Evolutionary conservation across 2,888 invertebrate genomes (phyloP).

Genomic region (Caenorhabditis japonica): DNA sequence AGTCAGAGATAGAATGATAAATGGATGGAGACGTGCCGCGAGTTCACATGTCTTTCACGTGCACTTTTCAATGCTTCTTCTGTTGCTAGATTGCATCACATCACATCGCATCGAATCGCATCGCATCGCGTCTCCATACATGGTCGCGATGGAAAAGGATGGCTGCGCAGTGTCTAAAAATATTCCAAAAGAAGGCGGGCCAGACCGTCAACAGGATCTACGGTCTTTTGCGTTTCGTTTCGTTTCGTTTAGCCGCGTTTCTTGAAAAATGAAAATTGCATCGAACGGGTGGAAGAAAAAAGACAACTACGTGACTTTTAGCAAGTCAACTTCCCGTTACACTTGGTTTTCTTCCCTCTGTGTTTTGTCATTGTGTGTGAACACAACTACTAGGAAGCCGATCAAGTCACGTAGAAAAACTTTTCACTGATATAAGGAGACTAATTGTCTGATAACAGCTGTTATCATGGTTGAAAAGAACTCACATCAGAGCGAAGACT

Average conservation of each 20-base stretch:
- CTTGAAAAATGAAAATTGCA: neutral
- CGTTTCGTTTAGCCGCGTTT: neutral
- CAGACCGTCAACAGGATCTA: no score
- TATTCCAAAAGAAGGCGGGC: no score
- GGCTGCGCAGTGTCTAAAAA: no score
- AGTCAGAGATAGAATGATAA: constrained; percentile 10
- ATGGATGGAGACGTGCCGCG: constrained; percentile 15
- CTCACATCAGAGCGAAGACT: constrained; percentile 21
- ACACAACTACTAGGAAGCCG: constrained; percentile 7
- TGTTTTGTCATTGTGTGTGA: constrained; percentile 8
- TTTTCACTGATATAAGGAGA: neutral
- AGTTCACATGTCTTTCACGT: constrained; percentile 33
- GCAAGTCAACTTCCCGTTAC: constrained; percentile 1
- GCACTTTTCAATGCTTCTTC: constrained; percentile 38
- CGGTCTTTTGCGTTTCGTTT: no score
- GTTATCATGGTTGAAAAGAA: constrained; percentile 12
- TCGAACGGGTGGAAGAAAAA: no score
- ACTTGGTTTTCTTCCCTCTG: constrained; percentile 4
- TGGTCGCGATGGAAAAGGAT: no score
- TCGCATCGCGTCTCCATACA: neutral
- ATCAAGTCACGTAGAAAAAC: constrained; percentile 26
- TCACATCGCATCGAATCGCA: no score
- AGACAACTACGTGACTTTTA: constrained; percentile 32
- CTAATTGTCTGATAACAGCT: no score
- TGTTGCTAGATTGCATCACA: constrained; percentile 45